Evolutionary conservation across 2,113 vertebrate genomes (phyloP).

Genomic region (Delphinapterus leucas): DNA sequence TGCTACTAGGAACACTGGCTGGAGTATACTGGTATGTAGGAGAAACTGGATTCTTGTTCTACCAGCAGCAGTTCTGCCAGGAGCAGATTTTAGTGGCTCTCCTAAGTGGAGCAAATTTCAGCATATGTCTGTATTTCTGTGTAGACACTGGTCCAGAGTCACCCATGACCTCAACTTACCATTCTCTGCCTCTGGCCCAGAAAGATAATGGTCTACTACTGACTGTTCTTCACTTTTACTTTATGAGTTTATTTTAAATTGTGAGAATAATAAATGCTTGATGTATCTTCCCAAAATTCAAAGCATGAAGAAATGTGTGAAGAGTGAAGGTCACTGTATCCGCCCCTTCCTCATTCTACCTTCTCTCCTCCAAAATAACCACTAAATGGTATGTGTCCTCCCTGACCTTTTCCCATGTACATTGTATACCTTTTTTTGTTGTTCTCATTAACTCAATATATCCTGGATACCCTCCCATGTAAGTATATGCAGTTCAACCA

Average conservation of each 20-base stretch:
- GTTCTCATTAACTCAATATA: not conserved
- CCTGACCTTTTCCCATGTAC: not conserved
- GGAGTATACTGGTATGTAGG: not conserved
- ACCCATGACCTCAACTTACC: not conserved
- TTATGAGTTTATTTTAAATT: slow-evolving; percentile 33
- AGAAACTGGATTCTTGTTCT: not conserved
- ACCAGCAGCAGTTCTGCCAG: not conserved
- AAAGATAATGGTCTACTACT: not conserved
- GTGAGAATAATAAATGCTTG: not conserved
- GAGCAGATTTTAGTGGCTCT: not conserved
- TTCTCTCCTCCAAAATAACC: not conserved
- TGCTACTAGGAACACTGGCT: not conserved
- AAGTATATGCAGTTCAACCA: not conserved
- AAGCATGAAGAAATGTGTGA: not conserved
- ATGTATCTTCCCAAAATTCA: not conserved
- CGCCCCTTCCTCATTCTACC: not conserved
- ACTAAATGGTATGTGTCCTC: not conserved
- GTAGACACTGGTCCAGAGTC: not conserved
- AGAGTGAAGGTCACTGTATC: not conserved
- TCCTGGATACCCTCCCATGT: not conserved
- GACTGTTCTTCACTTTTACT: not conserved
- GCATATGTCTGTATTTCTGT: not conserved
- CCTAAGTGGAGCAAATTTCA: not conserved
- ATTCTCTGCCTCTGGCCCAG: not conserved
- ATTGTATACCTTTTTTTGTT: not conserved